Conservation (phyloP, 1,140 invertebrate species). For the Drosophila novamexicana region DNA sequence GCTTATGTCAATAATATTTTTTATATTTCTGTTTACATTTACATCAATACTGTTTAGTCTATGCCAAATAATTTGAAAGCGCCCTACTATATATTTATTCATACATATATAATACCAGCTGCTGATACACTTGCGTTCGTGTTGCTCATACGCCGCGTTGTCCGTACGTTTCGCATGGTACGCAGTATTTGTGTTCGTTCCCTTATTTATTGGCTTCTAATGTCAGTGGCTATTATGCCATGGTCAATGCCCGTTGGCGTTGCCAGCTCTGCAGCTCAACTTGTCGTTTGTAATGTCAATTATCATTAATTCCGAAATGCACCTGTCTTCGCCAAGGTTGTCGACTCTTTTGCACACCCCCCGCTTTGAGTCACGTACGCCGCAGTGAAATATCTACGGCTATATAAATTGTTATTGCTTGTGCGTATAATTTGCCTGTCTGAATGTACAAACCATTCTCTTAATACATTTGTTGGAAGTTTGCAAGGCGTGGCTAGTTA, state of each 20-base stretch:
- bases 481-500: slow-evolving; percentile 24
- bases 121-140: slow-evolving; percentile 10
- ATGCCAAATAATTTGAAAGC: neutral
- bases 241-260: slow-evolving; percentile 32
- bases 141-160: slow-evolving; percentile 39
- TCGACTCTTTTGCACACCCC: slow-evolving; percentile 65
- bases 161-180: slow-evolving; percentile 45
- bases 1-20: too few relatives aligned
- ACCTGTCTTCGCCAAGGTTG: slow-evolving; percentile 68
- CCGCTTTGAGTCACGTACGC: slow-evolving; percentile 54
- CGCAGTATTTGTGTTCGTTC: slow-evolving; percentile 71
- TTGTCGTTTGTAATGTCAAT: slow-evolving; percentile 82
- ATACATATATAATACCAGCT: slow-evolving; percentile 1
- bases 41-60: too few relatives aligned
- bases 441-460: slow-evolving; percentile 38
- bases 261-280: slow-evolving; percentile 60
- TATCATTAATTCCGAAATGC: slow-evolving; percentile 81
- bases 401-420: slow-evolving; percentile 77
- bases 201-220: slow-evolving; percentile 79
- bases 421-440: slow-evolving; percentile 59
- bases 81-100: neutral
- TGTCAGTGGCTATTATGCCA: slow-evolving; percentile 69
- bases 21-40: too few relatives aligned
- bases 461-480: slow-evolving; percentile 46
- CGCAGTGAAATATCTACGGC: slow-evolving; percentile 46